Conservation (phyloP, 1,140 invertebrate genomes). For the Drosophila equinoxialis region DNA sequence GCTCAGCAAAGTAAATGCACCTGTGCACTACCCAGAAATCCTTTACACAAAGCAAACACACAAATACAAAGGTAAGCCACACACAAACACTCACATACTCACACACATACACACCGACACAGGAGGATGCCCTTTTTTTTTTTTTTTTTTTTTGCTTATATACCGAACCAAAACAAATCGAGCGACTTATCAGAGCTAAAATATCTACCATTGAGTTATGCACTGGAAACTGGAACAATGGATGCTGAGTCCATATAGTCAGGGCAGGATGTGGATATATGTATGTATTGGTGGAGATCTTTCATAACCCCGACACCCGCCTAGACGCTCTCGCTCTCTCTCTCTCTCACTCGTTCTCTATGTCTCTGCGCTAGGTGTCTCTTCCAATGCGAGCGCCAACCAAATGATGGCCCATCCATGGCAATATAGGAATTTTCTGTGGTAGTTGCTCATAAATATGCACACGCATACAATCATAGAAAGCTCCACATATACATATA, state of each 20-base stretch:
- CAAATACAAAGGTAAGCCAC: constrained; percentile 30
- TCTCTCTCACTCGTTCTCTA: not conserved
- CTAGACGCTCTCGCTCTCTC: not conserved
- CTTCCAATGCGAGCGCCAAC: constrained; percentile 62
- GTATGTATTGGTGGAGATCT: constrained; percentile 6
- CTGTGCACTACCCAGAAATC: constrained; percentile 70
- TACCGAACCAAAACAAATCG: constrained; percentile 75
- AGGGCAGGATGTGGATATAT: constrained; percentile 37
- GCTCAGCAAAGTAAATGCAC: constrained; percentile 67
- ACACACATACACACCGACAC: constrained; percentile 13
- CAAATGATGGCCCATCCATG: constrained; percentile 56
- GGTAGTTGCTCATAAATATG: constrained; percentile 78
- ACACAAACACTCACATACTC: constrained; percentile 19
- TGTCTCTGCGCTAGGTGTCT: constrained; percentile 2
- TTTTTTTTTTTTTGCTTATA: constrained; percentile 15
- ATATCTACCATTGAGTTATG: constrained; percentile 78
- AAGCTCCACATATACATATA: constrained; percentile 22
- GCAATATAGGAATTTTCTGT: constrained; percentile 69
- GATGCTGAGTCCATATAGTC: constrained; percentile 42
- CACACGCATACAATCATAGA: constrained; percentile 36
- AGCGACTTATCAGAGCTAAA: constrained; percentile 79
- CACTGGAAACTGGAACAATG: constrained; percentile 78
- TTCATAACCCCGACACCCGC: not conserved
- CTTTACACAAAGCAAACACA: constrained; percentile 72
- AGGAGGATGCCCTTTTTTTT: constrained; percentile 13